Evolutionary conservation across 2,888 invertebrate species (phyloP), one percentile per base, ranked within the genome.

Genomic region (Ectemnius continuus): DNA sequence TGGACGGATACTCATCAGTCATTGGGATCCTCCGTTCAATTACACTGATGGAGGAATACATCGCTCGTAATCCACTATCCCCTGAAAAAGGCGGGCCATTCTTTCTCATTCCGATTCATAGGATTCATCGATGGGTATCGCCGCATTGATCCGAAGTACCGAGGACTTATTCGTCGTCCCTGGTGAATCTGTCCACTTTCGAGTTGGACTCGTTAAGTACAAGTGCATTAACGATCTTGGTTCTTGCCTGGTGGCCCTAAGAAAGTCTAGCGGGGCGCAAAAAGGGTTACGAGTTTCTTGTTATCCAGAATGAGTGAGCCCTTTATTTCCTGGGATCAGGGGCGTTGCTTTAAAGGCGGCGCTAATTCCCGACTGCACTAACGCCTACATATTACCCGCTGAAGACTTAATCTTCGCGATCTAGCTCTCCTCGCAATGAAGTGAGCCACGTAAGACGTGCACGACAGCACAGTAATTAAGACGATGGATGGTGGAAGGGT

Each of bases 381-480:
- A 79, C 80, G 74, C 61, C 74, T 72, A 72, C 81, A 79, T 77
- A 77, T 68, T 75, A 79, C 75, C 60, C 72, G 79, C 60, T 76
- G 76, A 83, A 67, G 73, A 74, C 79, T 81, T 79, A 81, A 83
- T 79, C 77, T 48, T 65, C 57, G 14, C 79, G 79, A 83, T 82
- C 83, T 81, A 79, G 79, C 66, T 74, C 70, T 6, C 36, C 36
- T 67, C 73, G 81, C 75, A 70, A 74, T 74, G 75, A 81, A 83
- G 76, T 73, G 79, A 76, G 75, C 76, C 63, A 61, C 73, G 75
- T 76, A 75, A 78, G 83, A 77, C 83, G 71, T 46, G 66, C 81
- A 68, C 83, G 83, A 83, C 81, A 81, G 83, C 70, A n/a, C 62
- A 63, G 74, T 83, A 83, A 83, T 83, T 83, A 83, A 79, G 83